Conservation (phyloP, 2,113 vertebrate species). For the Siniperca chuatsi region DNA sequence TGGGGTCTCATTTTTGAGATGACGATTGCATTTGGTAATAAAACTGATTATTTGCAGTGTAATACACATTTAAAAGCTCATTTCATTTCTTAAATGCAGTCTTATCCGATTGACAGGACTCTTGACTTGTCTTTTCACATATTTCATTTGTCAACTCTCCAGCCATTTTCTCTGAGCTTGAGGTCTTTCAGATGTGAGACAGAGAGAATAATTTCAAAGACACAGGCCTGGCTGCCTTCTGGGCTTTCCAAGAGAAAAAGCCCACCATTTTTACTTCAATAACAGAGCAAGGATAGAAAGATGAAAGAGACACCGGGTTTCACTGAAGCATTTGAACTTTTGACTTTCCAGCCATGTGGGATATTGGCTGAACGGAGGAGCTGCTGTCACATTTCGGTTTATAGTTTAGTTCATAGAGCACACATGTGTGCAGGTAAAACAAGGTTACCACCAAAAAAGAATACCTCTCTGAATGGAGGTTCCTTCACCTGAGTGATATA, state of each 20-base stretch:
- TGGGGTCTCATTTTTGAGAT: not conserved
- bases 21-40: not conserved
- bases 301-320: slow-evolving; percentile 17
- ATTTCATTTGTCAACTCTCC: slow-evolving; percentile 44
- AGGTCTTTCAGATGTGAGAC: slow-evolving; percentile 52
- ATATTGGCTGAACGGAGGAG: not conserved
- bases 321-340: slow-evolving; percentile 35
- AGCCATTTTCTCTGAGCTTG: slow-evolving; percentile 44
- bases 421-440: not conserved
- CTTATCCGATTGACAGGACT: slow-evolving; percentile 9
- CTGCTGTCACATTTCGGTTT: not conserved
- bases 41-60: not conserved
- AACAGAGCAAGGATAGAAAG: not conserved
- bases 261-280: slow-evolving; percentile 45
- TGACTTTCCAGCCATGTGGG: slow-evolving; percentile 17
- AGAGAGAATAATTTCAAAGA: slow-evolving; percentile 54
- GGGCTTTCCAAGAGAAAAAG: slow-evolving; percentile 23
- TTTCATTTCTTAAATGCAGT: not conserved
- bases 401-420: not conserved
- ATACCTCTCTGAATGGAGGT: not conserved
- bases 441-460: not conserved
- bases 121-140: slow-evolving; percentile 28
- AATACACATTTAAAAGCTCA: not conserved
- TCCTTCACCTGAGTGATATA: not conserved
- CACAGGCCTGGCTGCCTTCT: slow-evolving; percentile 6